Percentiles rank a stretch among this genome's conserved stretches.
phyloP scores from a whole-genome alignment of 1,140 invertebrate genomes.

The Hycleus phaleratus region DNA sequence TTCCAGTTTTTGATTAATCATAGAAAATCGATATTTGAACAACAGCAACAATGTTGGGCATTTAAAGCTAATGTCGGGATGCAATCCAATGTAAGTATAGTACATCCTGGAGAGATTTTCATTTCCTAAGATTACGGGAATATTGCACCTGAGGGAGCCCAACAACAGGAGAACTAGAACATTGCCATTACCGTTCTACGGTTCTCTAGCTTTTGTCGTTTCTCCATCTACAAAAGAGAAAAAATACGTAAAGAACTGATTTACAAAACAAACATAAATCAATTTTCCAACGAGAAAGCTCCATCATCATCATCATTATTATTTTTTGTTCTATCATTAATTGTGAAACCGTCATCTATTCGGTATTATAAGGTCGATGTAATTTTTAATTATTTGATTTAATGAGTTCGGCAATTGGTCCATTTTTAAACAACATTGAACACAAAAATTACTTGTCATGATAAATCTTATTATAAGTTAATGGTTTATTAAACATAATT shows the following conservation, averaged over 20 bases:
- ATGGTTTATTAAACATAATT: slow-evolving; percentile 22
- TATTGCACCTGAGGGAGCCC: slow-evolving; percentile 28
- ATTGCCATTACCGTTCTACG: slow-evolving; percentile 15
- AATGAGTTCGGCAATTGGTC: slow-evolving; percentile 18
- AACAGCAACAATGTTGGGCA: not conserved
- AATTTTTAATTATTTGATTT: slow-evolving; percentile 19
- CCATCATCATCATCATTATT: not conserved
- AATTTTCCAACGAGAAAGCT: not conserved
- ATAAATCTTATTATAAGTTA: slow-evolving; percentile 21
- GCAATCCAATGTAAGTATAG: slow-evolving; percentile 13
- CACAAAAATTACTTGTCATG: slow-evolving; percentile 18
- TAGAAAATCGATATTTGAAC: not conserved
- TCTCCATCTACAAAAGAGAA: not conserved
- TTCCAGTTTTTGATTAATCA: too few relatives aligned
- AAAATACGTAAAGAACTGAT: not conserved
- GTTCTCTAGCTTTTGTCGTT: not conserved
- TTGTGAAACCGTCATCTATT: too few relatives aligned
- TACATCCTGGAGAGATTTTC: slow-evolving; percentile 25
- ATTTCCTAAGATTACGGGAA: slow-evolving; percentile 27
- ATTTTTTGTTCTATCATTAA: too few relatives aligned
- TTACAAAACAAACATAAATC: slow-evolving; percentile 5
- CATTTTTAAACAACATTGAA: not conserved
- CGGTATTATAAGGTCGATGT: not conserved
- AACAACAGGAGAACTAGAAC: slow-evolving; percentile 14
- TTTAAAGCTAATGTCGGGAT: slow-evolving; percentile 8